phyloP scores from a whole-genome alignment of 1,140 invertebrate genomes.

The Laupala kohalensis region DNA sequence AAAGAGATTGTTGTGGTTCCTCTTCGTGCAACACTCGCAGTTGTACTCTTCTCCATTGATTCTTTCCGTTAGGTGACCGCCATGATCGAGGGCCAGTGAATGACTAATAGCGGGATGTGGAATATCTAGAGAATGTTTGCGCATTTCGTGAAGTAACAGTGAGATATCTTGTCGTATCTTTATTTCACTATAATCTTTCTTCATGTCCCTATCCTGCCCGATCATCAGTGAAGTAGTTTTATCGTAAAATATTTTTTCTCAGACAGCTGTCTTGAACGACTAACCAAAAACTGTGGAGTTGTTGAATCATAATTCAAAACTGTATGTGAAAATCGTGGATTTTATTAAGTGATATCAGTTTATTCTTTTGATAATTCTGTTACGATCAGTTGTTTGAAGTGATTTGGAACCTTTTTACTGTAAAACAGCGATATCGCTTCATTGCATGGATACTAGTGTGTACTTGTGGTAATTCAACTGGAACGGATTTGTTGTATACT shows the following conservation, averaged over 20 bases:
- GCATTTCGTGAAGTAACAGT: not conserved
- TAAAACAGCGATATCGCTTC: not conserved
- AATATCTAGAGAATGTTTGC: not conserved
- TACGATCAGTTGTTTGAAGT: not conserved
- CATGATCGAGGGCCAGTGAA: constrained; percentile 3
- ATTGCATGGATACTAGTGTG: not conserved
- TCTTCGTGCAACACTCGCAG: not conserved
- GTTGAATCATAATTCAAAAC: not conserved
- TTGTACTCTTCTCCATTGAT: constrained; percentile 5
- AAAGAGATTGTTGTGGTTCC: not conserved
- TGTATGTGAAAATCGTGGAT: not conserved
- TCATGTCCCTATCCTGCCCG: not conserved
- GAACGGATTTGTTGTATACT: not conserved
- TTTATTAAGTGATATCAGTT: not conserved
- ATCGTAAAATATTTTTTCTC: not conserved
- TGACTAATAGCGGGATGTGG: constrained; percentile 7
- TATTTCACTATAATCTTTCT: not conserved
- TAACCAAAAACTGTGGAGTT: not conserved
- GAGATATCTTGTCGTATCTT: not conserved
- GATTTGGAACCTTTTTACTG: not conserved
- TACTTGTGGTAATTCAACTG: not conserved
- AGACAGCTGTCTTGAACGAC: not conserved
- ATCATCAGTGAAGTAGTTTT: not conserved
- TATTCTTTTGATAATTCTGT: too few relatives aligned
- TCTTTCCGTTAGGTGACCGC: constrained; percentile 9